Evolutionary conservation across 1,140 invertebrate genomes (phyloP).

Genomic region (Fopius arisanus): DNA sequence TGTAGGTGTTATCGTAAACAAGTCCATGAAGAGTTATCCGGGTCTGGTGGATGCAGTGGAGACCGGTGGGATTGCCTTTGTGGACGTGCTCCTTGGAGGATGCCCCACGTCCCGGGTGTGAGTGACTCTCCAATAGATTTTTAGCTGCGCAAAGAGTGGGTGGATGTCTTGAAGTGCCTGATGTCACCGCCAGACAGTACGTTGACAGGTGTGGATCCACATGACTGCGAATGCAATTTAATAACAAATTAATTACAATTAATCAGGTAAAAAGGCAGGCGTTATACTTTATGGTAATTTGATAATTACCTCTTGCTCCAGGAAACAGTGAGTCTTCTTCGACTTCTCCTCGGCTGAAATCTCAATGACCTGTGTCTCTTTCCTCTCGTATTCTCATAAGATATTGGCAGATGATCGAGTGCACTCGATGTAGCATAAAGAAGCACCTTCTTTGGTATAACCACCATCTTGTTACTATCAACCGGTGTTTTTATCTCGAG

Average conservation of each 20-base stretch:
- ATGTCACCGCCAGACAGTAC: constrained; percentile 62
- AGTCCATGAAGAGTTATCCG: constrained; percentile 60
- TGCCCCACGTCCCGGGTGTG: constrained; percentile 38
- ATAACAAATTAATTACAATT: not conserved
- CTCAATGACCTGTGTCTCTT: constrained; percentile 48
- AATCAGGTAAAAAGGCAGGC: not conserved
- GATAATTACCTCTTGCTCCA: constrained; percentile 58
- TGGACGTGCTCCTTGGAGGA: constrained; percentile 45
- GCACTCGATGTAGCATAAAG: constrained; percentile 58
- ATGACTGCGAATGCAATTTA: constrained; percentile 43
- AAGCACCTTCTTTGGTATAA: constrained; percentile 55
- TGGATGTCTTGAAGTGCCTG: constrained; percentile 53
- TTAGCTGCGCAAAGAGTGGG: constrained; percentile 60
- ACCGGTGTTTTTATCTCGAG: constrained; percentile 58
- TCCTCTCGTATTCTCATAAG: constrained; percentile 42
- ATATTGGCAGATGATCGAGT: constrained; percentile 48
- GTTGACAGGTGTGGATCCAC: constrained; percentile 55
- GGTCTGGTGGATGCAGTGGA: constrained; percentile 58
- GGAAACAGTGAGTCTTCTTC: constrained; percentile 56
- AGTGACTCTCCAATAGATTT: constrained; percentile 52
- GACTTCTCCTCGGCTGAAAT: constrained; percentile 58
- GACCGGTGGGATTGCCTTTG: constrained; percentile 54
- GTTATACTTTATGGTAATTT: too few relatives aligned
- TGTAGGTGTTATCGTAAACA: constrained; percentile 62
- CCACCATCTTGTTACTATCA: constrained; percentile 28